Evolutionary conservation across 2,888 invertebrate species (phyloP).

Genomic region (Epistrophe grossulariae): DNA sequence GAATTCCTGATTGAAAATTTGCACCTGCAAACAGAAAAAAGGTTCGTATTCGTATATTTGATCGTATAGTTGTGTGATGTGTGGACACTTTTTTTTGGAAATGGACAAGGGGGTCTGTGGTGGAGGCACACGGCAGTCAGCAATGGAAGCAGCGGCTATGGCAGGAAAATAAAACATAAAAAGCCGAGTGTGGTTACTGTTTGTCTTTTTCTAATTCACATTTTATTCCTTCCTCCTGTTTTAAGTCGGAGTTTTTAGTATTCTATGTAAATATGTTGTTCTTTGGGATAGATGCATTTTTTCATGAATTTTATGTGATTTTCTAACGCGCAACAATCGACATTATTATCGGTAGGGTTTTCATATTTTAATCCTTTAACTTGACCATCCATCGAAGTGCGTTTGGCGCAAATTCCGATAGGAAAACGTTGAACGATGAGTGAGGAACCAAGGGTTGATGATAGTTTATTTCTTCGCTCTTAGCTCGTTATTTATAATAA

Average conservation of each 20-base stretch:
- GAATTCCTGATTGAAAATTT: slow-evolving; percentile 30
- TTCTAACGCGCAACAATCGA: slow-evolving; percentile 36
- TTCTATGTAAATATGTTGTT: slow-evolving; percentile 1
- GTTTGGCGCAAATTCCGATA: slow-evolving; percentile 61
- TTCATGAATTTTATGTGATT: background rate
- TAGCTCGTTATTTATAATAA: slow-evolving; percentile 10
- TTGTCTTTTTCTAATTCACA: slow-evolving; percentile 38
- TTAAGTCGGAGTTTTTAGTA: background rate
- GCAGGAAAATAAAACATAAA: slow-evolving; percentile 35
- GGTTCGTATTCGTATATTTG: slow-evolving; percentile 52
- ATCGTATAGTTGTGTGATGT: slow-evolving; percentile 34
- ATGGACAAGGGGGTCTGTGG: background rate
- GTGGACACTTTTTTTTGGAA: slow-evolving; percentile 32
- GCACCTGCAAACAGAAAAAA: slow-evolving; percentile 61
- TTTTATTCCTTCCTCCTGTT: slow-evolving; percentile 28
- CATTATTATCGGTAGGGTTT: background rate
- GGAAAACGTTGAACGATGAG: background rate
- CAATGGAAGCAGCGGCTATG: background rate
- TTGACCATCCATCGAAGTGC: too few species aligned
- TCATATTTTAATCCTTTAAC: background rate
- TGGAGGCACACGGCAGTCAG: background rate
- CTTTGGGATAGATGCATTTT: background rate
- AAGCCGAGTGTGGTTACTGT: slow-evolving; percentile 54
- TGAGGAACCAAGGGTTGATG: background rate
- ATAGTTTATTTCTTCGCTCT: background rate